Base-by-base conservation (phyloP, 1,140 invertebrate species). In the Neodiprion fabricii region DNA sequence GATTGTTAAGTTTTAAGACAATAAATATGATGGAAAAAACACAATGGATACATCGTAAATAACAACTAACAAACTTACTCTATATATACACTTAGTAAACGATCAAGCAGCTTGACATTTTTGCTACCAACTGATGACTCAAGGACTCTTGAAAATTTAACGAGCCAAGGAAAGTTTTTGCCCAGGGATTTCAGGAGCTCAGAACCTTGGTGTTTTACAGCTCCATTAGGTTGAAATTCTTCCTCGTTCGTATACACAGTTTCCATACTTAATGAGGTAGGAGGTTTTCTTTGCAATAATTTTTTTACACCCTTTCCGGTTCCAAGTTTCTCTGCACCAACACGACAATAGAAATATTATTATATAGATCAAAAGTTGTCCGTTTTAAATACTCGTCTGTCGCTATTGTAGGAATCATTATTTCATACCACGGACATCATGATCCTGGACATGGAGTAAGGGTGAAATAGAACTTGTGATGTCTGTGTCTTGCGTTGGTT, bases 91-190 rank as follows among this genome's bases (percentile, higher is more conserved):
- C 67, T 76, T 67, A 86, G 68, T 48, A 84, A 72, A 67, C 73
- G 74, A 75, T 79, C 74, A 1, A 86, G 75, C 67, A 82, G 70
- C 71, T 76, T 75, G 66, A 79, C 78, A 74, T 66, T 83, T 69
- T 61, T 81, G 75, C 75, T 81, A 71, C 78, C 79, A 74, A 80
- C 75, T 14, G 79, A 79, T 67, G 74, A 77, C 73, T 50, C 74
- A 65, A 81, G 75, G 53, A 78, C 68, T 80, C 76, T 78, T 47
- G 79, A 79, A 67, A 84, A 83, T 71, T 80, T 78, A 66, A 71
- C 17, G n/a, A 83, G 47, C 84, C 85, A 85, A 70, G 75, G 74
- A 76, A 86, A 80, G 50, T 21, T 74, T 74, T 77, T 70, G 72
- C 80, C 74, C 1, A 70, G 67, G n/a, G 49, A 61, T 61, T 61